These are phyloP conservation scores for Xestia xanthographa DNA, from an alignment of 2,888 invertebrate species.

Conservation along the genomic window DNA sequence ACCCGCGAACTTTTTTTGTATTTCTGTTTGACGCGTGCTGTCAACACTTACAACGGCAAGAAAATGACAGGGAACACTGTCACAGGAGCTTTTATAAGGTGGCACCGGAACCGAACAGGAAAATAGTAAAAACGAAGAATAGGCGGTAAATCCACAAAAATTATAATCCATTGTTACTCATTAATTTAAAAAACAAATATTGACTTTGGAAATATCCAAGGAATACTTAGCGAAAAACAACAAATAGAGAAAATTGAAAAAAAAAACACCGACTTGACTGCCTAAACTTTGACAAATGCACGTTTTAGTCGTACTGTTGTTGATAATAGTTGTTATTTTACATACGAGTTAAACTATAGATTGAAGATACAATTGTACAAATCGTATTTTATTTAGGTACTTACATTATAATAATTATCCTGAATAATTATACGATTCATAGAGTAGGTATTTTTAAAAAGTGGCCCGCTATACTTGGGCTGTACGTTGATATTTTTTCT, in stretches of 20 bases:
- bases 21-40: slow-evolving; percentile 22
- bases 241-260: background rate
- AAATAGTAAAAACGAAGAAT: background rate
- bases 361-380: background rate
- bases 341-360: background rate
- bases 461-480: no score
- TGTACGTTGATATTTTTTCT: background rate
- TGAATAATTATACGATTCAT: background rate
- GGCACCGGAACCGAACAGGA: background rate
- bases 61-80: slow-evolving; percentile 4
- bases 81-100: background rate
- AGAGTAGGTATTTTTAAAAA: background rate
- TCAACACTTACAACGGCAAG: slow-evolving; percentile 11
- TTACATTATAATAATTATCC: background rate
- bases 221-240: background rate
- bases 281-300: background rate
- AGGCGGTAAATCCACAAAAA: background rate
- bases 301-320: slow-evolving; percentile 26
- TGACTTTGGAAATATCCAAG: background rate
- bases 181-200: background rate
- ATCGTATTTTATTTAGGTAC: background rate
- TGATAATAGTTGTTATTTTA: background rate
- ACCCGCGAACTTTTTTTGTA: slow-evolving; percentile 59
- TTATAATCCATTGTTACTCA: background rate
- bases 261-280: no score